A percentile compares a stretch with the other conserved stretches of the same genome.
Conservation (phyloP, 2,797 vertebrate species). For the Notamacropus eugenii region DNA sequence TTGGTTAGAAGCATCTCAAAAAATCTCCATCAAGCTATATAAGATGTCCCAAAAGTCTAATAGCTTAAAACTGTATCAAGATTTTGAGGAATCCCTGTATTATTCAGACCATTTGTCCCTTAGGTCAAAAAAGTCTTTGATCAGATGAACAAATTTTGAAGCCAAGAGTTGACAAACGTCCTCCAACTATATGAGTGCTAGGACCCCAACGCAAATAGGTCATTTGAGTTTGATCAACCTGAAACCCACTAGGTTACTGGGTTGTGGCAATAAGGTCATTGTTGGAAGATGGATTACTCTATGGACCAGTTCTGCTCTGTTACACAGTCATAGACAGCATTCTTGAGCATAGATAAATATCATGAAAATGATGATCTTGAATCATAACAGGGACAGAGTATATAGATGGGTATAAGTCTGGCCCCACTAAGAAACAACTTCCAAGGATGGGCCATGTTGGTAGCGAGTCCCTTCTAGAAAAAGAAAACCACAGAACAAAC, state of each 20-base stretch:
- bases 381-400: not conserved
- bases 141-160: not conserved
- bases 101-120: not conserved
- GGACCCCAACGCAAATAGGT: not conserved
- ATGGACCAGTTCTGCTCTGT: not conserved
- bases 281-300: slow-evolving; percentile 56
- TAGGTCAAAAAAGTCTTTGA: not conserved
- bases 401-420: not conserved
- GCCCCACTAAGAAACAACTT: not conserved
- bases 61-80: not conserved
- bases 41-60: not conserved
- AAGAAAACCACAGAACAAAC: not conserved
- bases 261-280: slow-evolving; percentile 49
- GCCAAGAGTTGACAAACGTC: not conserved
- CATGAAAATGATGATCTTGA: not conserved
- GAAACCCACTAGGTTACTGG: not conserved
- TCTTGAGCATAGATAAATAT: not conserved
- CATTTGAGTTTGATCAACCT: not conserved
- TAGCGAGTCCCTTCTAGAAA: not conserved
- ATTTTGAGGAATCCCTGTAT: not conserved
- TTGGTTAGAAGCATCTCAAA: not conserved
- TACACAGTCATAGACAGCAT: not conserved
- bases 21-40: not conserved
- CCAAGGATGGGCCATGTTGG: not conserved
- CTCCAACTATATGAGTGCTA: not conserved